Percentiles rank a stretch among this genome's conserved stretches.
Evolutionary conservation across 2,888 invertebrate species (phyloP).

Genomic region (Rhynchonema sp.): DNA sequence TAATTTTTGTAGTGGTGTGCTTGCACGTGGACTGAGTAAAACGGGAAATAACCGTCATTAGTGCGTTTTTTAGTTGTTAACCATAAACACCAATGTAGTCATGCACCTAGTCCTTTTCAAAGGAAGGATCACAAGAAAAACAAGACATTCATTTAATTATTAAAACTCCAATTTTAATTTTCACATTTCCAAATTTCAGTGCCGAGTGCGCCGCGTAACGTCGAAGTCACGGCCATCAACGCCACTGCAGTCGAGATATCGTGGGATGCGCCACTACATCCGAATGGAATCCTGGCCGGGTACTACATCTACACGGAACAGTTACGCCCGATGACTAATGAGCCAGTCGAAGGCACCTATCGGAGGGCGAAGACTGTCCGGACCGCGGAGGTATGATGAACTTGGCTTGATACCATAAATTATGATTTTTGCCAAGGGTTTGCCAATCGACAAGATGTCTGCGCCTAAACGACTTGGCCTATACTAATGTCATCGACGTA

Average conservation of each 20-base stretch:
- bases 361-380: background rate
- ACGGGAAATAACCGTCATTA: too few species aligned
- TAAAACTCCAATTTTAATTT: background rate
- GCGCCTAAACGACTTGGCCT: too few species aligned
- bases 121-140: too few species aligned
- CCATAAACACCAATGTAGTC: too few species aligned
- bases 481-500: too few species aligned
- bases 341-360: background rate
- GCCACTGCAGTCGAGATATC: constrained; percentile 81
- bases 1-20: too few species aligned
- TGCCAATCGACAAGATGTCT: too few species aligned
- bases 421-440: too few species aligned
- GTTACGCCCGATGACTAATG: constrained; percentile 2
- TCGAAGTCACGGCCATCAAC: constrained; percentile 63
- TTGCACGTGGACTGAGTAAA: too few species aligned
- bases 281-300: constrained; percentile 74
- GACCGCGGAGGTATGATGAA: background rate
- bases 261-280: constrained; percentile 73
- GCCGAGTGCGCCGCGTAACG: constrained; percentile 86
- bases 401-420: background rate
- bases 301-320: constrained; percentile 63
- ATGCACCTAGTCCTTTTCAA: too few species aligned
- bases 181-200: constrained; percentile 44
- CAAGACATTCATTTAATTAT: too few species aligned
- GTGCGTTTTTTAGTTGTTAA: too few species aligned